Evolutionary conservation across 2,888 invertebrate species (phyloP).

Genomic region (Volucella inflata): DNA sequence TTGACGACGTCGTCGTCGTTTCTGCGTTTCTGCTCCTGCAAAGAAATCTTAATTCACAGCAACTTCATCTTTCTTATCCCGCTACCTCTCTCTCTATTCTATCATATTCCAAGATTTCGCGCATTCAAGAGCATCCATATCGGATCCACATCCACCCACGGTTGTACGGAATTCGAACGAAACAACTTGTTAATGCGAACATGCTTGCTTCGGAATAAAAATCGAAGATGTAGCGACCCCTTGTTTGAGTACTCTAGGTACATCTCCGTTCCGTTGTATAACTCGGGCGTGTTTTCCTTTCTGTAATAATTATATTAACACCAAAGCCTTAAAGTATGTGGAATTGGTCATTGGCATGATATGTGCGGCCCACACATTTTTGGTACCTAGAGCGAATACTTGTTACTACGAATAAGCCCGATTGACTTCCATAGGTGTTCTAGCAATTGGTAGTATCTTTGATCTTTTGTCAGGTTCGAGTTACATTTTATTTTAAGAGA

Average conservation of each 20-base stretch:
- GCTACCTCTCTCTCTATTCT: slow-evolving; percentile 35
- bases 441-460: slow-evolving; percentile 42
- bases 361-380: slow-evolving; percentile 60
- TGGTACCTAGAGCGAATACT: slow-evolving; percentile 19
- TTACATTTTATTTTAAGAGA: neutral
- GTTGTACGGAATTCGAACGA: slow-evolving; percentile 66
- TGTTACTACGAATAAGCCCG: slow-evolving; percentile 46
- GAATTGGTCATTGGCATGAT: slow-evolving; percentile 68
- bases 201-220: slow-evolving; percentile 77
- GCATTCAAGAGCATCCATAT: slow-evolving; percentile 64
- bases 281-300: slow-evolving; percentile 50
- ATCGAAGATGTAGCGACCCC: slow-evolving; percentile 67
- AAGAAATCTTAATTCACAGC: slow-evolving; percentile 70
- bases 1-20: slow-evolving; percentile 63
- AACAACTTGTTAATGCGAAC: slow-evolving; percentile 82
- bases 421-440: slow-evolving; percentile 33
- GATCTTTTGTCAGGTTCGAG: slow-evolving; percentile 28
- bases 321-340: slow-evolving; percentile 54
- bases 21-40: slow-evolving; percentile 60
- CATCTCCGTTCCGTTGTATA: neutral
- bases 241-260: slow-evolving; percentile 39
- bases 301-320: slow-evolving; percentile 73
- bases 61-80: slow-evolving; percentile 62
- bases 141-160: slow-evolving; percentile 73
- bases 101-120: slow-evolving; percentile 31